Percentiles rank a stretch among this genome's conserved stretches.
Evolutionary conservation across 2,888 invertebrate species (phyloP).

Genomic region (Branchipolynoe longqiensis): DNA sequence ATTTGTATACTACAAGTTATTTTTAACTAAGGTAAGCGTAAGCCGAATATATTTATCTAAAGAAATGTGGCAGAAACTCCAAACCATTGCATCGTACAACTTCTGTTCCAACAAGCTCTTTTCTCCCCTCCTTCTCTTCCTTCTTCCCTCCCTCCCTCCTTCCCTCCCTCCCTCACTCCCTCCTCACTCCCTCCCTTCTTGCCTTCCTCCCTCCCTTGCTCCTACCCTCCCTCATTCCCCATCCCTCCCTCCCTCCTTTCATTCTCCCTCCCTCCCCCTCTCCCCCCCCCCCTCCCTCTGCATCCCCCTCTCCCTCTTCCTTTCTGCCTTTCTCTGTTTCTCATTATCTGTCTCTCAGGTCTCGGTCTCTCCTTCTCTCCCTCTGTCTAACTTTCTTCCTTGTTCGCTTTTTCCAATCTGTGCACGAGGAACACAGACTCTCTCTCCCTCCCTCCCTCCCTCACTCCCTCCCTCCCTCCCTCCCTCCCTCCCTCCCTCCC

Average conservation of each 20-base stretch:
- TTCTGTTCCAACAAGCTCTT: not conserved
- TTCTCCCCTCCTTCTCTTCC: not conserved
- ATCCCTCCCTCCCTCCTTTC: not conserved
- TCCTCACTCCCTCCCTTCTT: not conserved
- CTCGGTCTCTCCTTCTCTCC: no score
- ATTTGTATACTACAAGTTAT: no score
- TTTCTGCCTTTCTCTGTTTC: not conserved
- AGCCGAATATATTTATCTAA: no score
- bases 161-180: not conserved
- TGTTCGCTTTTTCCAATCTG: no score
- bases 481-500: not conserved
- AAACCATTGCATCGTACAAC: no score
- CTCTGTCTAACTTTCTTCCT: no score
- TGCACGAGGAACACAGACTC: not conserved
- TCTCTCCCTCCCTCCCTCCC: not conserved
- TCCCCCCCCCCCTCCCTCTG: conserved; percentile 21
- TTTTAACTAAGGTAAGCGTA: no score
- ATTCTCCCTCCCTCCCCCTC: conserved; percentile 1
- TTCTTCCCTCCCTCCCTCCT: not conserved
- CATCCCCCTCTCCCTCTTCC: conserved; percentile 3
- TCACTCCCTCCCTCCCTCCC: conserved; percentile 8
- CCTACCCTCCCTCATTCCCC: not conserved
- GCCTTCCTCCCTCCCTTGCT: conserved; percentile 2
- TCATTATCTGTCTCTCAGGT: not conserved
- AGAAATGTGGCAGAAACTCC: no score